Percentiles rank a stretch among this genome's conserved stretches.
These are phyloP conservation scores for Papilio xuthus DNA, from an alignment of 1,140 invertebrate species.

Conservation along the genomic window DNA sequence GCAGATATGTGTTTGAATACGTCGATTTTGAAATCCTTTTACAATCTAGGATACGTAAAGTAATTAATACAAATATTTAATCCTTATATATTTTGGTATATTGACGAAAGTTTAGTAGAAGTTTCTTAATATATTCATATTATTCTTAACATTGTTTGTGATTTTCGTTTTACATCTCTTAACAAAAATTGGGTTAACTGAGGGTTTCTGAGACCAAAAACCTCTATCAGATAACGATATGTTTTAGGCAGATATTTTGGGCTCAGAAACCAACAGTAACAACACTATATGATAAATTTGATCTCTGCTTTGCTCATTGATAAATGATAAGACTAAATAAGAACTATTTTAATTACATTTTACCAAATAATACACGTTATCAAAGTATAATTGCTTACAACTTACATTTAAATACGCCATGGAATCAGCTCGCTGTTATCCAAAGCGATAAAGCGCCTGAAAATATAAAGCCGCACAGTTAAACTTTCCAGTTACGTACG, in stretches of 20 bases:
- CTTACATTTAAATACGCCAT: not conserved
- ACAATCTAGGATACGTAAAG: not conserved
- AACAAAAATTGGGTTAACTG: too few species aligned
- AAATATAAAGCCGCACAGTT: slow-evolving; percentile 28
- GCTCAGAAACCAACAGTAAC: too few species aligned
- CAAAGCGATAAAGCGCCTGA: slow-evolving; percentile 30
- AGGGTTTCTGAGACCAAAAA: too few species aligned
- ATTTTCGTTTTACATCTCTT: not conserved
- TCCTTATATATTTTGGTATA: not conserved
- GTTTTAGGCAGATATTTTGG: too few species aligned
- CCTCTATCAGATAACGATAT: too few species aligned
- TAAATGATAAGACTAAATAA: not conserved
- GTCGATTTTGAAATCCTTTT: slow-evolving; percentile 3
- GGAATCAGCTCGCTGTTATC: slow-evolving; percentile 6
- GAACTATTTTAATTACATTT: not conserved
- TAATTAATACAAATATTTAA: not conserved
- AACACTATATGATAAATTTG: not conserved
- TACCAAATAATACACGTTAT: not conserved
- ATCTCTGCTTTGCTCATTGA: not conserved
- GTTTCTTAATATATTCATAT: not conserved
- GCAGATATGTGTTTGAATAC: slow-evolving; percentile 23
- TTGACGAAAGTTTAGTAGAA: not conserved
- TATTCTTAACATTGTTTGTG: not conserved
- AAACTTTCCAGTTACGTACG: slow-evolving; percentile 30
- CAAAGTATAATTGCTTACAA: not conserved